Evolutionary conservation across 1,140 invertebrate genomes (phyloP).

Genomic region (Papilio polytes): DNA sequence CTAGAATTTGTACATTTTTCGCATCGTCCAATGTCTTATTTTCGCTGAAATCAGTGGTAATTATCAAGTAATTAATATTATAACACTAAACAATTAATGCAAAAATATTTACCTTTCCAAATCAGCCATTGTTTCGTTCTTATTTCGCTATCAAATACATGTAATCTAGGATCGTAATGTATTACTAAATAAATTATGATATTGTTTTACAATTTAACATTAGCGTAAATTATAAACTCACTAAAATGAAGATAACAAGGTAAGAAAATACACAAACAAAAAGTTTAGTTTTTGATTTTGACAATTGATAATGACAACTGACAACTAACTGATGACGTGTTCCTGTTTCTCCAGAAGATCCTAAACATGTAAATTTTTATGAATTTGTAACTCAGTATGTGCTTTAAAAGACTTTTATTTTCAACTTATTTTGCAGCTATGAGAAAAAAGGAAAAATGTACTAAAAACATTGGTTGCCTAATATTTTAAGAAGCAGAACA

Average conservation of each 20-base stretch:
- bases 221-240: background rate
- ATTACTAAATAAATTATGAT: background rate
- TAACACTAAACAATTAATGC: background rate
- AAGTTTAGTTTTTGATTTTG: background rate
- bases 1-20: conserved; percentile 67
- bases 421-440: background rate
- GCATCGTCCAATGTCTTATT: conserved; percentile 52
- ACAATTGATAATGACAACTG: conserved; percentile 2
- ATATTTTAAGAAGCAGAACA: background rate
- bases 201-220: conserved; percentile 2
- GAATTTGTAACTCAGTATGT: background rate
- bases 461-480: conserved; percentile 14
- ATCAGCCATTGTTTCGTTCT: conserved; percentile 26
- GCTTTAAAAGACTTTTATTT: background rate
- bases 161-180: background rate
- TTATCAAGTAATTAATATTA: background rate
- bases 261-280: background rate
- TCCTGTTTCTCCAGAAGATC: background rate
- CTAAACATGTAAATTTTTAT: background rate
- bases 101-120: conserved; percentile 19
- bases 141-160: background rate
- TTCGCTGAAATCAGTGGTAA: conserved; percentile 44
- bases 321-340: conserved; percentile 12
- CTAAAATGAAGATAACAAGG: background rate
- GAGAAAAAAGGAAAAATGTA: background rate